phyloP scores from a whole-genome alignment of 2,797 vertebrate genomes.

The Microctenopoma lineatum region DNA sequence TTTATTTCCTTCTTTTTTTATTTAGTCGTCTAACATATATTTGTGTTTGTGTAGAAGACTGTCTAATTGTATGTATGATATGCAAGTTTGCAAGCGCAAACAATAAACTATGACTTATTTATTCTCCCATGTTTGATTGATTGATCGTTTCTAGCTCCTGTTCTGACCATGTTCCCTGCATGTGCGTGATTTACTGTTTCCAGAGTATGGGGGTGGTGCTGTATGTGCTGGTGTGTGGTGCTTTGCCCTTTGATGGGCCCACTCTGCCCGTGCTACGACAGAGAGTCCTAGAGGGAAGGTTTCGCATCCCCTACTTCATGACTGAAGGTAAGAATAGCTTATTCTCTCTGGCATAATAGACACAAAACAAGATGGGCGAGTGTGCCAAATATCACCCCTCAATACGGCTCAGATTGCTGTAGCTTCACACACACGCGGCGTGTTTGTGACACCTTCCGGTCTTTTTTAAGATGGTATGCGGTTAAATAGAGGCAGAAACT shows the following conservation, averaged over 20 bases:
- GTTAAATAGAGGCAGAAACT: conserved; percentile 6
- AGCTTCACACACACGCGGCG: not conserved
- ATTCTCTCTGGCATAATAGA: not conserved
- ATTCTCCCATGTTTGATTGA: conserved; percentile 24
- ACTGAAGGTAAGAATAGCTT: conserved; percentile 91
- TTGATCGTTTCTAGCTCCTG: conserved; percentile 16
- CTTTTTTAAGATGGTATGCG: not conserved
- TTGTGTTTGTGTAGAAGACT: not conserved
- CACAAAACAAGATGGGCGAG: not conserved
- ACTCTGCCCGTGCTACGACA: conserved; percentile 95
- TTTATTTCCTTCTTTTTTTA: conserved; percentile 1
- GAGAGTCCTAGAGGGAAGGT: conserved; percentile 96
- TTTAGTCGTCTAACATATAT: conserved; percentile 7
- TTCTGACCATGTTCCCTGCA: conserved; percentile 29
- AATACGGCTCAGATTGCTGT: conserved; percentile 1
- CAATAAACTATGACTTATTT: not conserved
- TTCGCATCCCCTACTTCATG: conserved; percentile 99
- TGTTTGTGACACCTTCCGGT: conserved; percentile 12
- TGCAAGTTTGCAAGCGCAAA: conserved; percentile 2
- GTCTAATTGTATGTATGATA: not conserved
- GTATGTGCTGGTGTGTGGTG: conserved; percentile 97
- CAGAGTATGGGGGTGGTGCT: conserved; percentile 99
- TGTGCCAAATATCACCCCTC: not conserved
- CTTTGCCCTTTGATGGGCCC: conserved; percentile 96
- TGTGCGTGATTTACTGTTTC: conserved; percentile 56